phyloP scores from a whole-genome alignment of 2,888 invertebrate species.

The Perithous albicinctus region DNA sequence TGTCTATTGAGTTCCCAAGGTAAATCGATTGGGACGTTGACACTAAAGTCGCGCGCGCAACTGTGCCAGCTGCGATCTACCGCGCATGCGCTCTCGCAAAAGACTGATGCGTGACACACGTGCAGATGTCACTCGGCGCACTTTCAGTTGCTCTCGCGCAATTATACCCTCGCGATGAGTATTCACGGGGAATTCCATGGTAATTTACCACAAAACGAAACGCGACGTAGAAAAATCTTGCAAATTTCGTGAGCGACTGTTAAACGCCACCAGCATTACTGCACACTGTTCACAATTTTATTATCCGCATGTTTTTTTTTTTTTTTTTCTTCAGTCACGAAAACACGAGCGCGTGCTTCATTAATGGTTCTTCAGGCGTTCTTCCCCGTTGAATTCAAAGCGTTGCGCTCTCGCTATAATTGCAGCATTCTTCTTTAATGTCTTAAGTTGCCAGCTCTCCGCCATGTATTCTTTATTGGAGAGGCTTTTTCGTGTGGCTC shows the following conservation, averaged over 20 bases:
- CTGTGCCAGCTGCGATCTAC: constrained; percentile 65
- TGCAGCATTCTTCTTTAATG: constrained; percentile 61
- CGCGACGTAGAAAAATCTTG: not conserved
- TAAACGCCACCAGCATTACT: not conserved
- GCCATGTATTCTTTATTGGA: constrained; percentile 13
- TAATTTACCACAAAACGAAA: too few species aligned
- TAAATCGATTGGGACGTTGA: constrained; percentile 67
- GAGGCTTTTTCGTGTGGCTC: constrained; percentile 3
- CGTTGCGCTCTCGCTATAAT: constrained; percentile 45
- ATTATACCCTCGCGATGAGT: constrained; percentile 16
- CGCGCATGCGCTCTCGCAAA: not conserved
- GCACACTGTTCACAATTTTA: not conserved
- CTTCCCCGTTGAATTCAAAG: constrained; percentile 42
- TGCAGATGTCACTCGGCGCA: constrained; percentile 29
- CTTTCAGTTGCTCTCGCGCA: not conserved
- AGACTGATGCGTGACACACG: constrained; percentile 19
- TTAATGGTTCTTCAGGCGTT: constrained; percentile 22
- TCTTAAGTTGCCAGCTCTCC: constrained; percentile 55
- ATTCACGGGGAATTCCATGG: not conserved
- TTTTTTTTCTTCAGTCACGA: not conserved
- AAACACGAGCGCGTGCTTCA: constrained; percentile 48
- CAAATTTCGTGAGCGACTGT: not conserved
- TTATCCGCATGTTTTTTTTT: too few species aligned
- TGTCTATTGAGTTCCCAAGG: constrained; percentile 66
- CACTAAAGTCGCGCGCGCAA: constrained; percentile 62